Evolutionary conservation across 2,113 vertebrate species (phyloP).

Genomic region (Cyrtonyx montezumae): DNA sequence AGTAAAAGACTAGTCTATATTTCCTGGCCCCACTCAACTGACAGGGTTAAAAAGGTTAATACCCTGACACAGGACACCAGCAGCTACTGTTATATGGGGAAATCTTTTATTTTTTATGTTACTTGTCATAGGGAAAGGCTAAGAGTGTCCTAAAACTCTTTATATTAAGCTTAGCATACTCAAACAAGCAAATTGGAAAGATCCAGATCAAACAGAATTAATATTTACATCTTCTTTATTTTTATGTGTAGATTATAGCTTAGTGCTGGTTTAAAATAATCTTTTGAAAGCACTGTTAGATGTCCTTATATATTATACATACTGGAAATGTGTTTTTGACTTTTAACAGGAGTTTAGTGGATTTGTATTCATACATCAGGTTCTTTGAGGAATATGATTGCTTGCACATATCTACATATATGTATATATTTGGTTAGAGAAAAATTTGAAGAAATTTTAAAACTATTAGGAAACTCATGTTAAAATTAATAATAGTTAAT

Average conservation of each 20-base stretch:
- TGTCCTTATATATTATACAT: neutral
- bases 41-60: slow-evolving; percentile 72
- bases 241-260: neutral
- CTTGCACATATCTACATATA: neutral
- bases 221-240: neutral
- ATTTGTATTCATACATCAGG: neutral
- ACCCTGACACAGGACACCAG: slow-evolving; percentile 68
- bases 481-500: neutral
- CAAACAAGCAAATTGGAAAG: neutral
- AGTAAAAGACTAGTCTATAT: slow-evolving; percentile 66
- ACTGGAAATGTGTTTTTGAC: neutral
- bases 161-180: neutral
- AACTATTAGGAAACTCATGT: neutral
- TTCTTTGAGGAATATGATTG: neutral
- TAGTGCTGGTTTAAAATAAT: neutral
- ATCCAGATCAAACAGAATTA: neutral
- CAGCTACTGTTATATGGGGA: slow-evolving; percentile 56
- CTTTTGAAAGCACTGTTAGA: neutral
- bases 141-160: neutral
- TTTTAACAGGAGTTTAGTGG: neutral
- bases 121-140: slow-evolving; percentile 31
- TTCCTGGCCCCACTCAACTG: slow-evolving; percentile 58
- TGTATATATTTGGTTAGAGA: neutral
- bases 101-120: slow-evolving; percentile 60
- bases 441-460: neutral